phyloP scores from a whole-genome alignment of 2,888 invertebrate genomes.

The Crepidodera aurea region DNA sequence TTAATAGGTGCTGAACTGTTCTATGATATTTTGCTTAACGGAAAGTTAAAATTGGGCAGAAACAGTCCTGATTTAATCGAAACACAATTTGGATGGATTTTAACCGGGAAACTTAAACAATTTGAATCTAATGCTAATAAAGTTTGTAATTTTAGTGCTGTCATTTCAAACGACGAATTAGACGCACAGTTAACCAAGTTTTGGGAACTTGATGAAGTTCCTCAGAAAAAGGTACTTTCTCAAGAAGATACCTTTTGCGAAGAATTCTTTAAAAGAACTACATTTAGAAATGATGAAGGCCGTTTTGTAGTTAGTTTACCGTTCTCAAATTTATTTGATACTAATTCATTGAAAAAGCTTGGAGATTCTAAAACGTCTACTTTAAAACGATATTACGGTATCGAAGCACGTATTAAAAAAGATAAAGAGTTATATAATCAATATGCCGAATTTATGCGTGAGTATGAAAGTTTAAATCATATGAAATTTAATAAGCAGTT shows the following conservation, averaged over 20 bases:
- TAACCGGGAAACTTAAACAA: neutral
- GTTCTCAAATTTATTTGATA: no score
- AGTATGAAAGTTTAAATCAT: constrained; percentile 23
- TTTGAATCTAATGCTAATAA: neutral
- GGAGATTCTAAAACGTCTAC: constrained; percentile 14
- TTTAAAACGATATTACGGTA: constrained; percentile 8
- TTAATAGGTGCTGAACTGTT: constrained; percentile 5
- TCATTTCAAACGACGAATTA: neutral
- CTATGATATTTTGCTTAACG: neutral
- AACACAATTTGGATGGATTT: constrained; percentile 25
- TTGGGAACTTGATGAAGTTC: constrained; percentile 30
- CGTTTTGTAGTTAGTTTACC: constrained; percentile 25
- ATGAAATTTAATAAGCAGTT: constrained; percentile 12
- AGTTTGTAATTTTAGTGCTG: neutral
- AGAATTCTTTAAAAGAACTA: constrained; percentile 11
- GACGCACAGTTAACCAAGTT: constrained; percentile 6
- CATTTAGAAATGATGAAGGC: constrained; percentile 8
- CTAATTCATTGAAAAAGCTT: neutral
- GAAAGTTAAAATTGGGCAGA: neutral
- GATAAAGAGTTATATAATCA: constrained; percentile 13
- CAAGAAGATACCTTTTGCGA: constrained; percentile 22
- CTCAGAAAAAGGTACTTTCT: neutral
- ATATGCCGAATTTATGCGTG: constrained; percentile 22
- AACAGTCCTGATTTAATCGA: neutral
- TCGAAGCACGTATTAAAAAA: constrained; percentile 22